Percentiles rank a stretch among this genome's conserved stretches.
Conservation (phyloP, 2,888 invertebrate genomes). For the Hyposoter didymator region DNA sequence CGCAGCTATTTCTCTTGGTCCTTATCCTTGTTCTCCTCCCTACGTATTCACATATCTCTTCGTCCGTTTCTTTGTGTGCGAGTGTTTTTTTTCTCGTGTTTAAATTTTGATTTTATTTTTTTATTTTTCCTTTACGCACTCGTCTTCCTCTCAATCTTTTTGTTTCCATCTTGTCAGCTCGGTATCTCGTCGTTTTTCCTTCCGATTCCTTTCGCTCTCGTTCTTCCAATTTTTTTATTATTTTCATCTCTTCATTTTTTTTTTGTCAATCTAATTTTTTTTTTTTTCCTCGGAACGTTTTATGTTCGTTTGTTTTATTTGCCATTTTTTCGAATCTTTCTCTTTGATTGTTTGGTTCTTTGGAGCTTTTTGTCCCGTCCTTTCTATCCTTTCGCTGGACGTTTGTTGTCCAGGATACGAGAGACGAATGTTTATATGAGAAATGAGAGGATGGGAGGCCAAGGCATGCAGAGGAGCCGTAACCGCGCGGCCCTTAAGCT, state of each 20-base stretch:
- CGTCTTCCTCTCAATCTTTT: neutral
- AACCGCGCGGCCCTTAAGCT: slow-evolving; percentile 35
- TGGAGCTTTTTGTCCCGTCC: neutral
- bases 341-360: slow-evolving; percentile 9
- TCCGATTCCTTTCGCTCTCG: neutral
- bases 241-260: slow-evolving; percentile 6
- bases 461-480: slow-evolving; percentile 31
- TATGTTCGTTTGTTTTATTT: neutral
- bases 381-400: slow-evolving; percentile 6
- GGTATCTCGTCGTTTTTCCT: neutral
- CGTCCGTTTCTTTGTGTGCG: neutral
- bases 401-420: slow-evolving; percentile 22
- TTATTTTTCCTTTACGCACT: neutral
- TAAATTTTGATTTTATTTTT: neutral
- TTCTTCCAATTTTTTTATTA: neutral
- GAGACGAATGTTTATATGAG: slow-evolving; percentile 18
- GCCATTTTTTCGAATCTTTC: no score
- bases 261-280: neutral
- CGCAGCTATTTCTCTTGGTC: slow-evolving; percentile 61
- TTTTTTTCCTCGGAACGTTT: neutral
- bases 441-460: slow-evolving; percentile 30
- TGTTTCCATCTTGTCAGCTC: neutral
- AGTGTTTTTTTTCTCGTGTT: neutral
- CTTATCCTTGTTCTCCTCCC: slow-evolving; percentile 54
- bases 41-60: slow-evolving; percentile 19